Conservation (phyloP, 2,888 invertebrate genomes). For the Euplagia quadripunctaria region DNA sequence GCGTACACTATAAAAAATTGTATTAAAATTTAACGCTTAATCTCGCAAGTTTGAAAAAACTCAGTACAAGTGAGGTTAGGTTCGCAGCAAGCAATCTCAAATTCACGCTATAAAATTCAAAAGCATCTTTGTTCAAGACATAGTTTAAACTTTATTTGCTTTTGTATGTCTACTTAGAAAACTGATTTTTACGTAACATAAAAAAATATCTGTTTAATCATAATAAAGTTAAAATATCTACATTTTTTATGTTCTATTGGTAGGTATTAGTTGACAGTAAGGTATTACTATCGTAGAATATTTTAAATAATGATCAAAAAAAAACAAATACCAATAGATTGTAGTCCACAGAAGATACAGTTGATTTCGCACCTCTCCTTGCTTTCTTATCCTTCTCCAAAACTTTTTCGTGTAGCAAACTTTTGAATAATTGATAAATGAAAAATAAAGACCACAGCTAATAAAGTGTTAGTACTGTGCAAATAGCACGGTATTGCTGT, state of each 20-base stretch:
- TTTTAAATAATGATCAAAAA: neutral
- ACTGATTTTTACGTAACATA: neutral
- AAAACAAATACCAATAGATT: no score
- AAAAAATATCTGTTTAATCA: neutral
- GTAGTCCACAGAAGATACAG: no score
- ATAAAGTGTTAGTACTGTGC: no score
- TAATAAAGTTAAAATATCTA: neutral
- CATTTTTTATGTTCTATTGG: neutral
- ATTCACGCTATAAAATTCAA: neutral
- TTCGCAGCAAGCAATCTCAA: conserved; percentile 2
- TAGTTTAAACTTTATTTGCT: neutral
- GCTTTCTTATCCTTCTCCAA: no score
- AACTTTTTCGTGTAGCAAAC: no score
- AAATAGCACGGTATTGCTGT: neutral
- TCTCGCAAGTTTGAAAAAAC: neutral
- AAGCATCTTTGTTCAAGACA: neutral
- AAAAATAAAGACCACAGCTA: no score
- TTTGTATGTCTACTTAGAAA: neutral
- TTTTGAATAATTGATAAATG: no score
- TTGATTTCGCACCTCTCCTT: no score
- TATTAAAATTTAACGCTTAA: neutral
- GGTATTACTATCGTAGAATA: neutral
- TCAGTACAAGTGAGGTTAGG: neutral
- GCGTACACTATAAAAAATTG: conserved; percentile 1
- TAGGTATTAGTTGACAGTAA: neutral